phyloP scores from a whole-genome alignment of 2,797 vertebrate species.

The Chelmon rostratus region DNA sequence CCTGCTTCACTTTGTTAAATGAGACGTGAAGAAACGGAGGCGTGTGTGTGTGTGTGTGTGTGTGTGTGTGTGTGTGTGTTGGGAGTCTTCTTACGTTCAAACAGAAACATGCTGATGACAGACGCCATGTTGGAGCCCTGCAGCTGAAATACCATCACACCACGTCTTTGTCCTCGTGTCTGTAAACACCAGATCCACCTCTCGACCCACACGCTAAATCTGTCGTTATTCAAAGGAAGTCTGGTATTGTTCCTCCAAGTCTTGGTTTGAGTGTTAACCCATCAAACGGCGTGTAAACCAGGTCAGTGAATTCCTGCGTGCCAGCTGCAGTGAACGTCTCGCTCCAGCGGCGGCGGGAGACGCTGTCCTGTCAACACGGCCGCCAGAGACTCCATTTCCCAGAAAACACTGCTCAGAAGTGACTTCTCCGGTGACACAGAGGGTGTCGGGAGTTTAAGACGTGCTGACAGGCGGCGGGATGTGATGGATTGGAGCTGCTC shows the following conservation, averaged over 20 bases:
- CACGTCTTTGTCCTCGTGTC: neutral
- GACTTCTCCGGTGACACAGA: constrained; percentile 40
- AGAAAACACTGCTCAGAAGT: constrained; percentile 55
- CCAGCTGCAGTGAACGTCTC: constrained; percentile 31
- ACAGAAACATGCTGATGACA: constrained; percentile 60
- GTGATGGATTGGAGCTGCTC: constrained; percentile 47
- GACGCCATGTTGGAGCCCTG: constrained; percentile 51
- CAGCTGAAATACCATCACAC: constrained; percentile 56
- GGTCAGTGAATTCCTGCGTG: constrained; percentile 18
- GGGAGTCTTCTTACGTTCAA: constrained; percentile 9
- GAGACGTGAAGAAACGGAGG: constrained; percentile 60
- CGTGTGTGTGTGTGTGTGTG: constrained; percentile 15
- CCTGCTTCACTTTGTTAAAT: constrained; percentile 68
- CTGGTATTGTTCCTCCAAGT: neutral
- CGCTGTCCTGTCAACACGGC: constrained; percentile 51
- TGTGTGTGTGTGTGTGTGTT: constrained; percentile 13
- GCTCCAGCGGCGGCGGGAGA: constrained; percentile 19
- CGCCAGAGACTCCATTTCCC: constrained; percentile 62
- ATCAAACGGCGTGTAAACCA: neutral
- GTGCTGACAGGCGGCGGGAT: constrained; percentile 45
- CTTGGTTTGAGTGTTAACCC: neutral
- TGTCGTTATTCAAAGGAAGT: neutral
- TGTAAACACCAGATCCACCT: no score
- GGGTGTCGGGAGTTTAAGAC: constrained; percentile 42
- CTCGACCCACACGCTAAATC: neutral